Conservation (phyloP, 1,140 invertebrate genomes). For the Nasonia giraulti region DNA sequence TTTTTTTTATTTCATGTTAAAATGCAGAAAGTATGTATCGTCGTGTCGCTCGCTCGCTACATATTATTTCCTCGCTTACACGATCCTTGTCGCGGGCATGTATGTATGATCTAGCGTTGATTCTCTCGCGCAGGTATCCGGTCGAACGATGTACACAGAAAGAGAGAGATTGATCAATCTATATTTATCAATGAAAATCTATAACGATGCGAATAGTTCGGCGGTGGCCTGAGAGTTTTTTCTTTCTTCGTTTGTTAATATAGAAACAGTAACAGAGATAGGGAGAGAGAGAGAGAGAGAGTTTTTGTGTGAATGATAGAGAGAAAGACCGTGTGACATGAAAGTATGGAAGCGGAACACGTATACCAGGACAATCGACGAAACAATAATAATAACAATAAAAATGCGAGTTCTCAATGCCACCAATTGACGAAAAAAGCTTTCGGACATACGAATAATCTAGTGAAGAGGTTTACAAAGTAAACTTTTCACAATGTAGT, state of each 20-base stretch:
- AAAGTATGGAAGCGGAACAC: conserved; percentile 4
- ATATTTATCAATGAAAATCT: conserved; percentile 26
- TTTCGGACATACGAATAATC: background rate
- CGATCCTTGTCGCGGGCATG: conserved; percentile 12
- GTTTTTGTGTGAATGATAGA: conserved; percentile 9
- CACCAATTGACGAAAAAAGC: background rate
- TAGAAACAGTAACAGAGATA: conserved; percentile 10
- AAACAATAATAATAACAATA: conserved; percentile 31
- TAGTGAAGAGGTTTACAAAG: background rate
- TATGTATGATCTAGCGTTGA: background rate
- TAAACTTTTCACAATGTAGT: background rate
- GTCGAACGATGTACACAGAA: background rate
- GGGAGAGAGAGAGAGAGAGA: conserved; percentile 7
- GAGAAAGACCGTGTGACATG: background rate
- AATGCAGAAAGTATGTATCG: conserved; percentile 41
- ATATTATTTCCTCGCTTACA: conserved; percentile 24
- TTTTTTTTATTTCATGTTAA: background rate
- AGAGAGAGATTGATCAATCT: conserved; percentile 24
- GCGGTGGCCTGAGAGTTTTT: background rate
- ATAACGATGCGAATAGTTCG: conserved; percentile 35
- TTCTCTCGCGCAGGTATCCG: background rate
- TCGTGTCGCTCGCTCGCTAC: conserved; percentile 1
- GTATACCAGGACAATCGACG: background rate
- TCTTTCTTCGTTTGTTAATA: background rate
- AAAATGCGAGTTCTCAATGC: conserved; percentile 18